These are phyloP conservation scores for Andrena praecox DNA, from an alignment of 2,888 invertebrate species.

Conservation along the genomic window DNA sequence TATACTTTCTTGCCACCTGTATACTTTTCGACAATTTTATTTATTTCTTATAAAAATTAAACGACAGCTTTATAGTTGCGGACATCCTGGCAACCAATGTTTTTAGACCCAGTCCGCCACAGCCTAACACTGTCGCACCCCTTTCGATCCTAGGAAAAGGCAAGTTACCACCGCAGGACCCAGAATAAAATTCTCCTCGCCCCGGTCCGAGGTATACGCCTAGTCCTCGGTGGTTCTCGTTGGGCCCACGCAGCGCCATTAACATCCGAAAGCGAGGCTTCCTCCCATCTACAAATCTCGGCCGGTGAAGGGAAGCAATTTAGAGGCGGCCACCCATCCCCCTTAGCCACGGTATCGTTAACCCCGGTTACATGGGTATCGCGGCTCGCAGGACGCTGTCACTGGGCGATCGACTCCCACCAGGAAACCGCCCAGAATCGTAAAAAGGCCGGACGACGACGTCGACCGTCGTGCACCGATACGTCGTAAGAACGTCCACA, in stretches of 20 bases:
- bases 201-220: slow-evolving; percentile 4
- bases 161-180: slow-evolving; percentile 8
- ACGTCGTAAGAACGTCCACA: slow-evolving; percentile 52
- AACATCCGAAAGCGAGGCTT: slow-evolving; percentile 47
- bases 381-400: slow-evolving; percentile 1
- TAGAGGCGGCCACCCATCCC: slow-evolving; percentile 35
- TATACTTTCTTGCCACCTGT: too few relatives aligned
- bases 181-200: slow-evolving; percentile 43
- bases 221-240: slow-evolving; percentile 20
- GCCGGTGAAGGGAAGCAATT: slow-evolving; percentile 46
- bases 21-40: too few relatives aligned
- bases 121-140: neutral
- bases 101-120: too few relatives aligned
- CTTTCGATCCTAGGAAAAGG: neutral
- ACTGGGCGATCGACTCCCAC: slow-evolving; percentile 43
- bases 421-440: slow-evolving; percentile 43
- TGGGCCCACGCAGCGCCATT: slow-evolving; percentile 54
- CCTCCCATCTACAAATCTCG: slow-evolving; percentile 50
- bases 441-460: slow-evolving; percentile 46
- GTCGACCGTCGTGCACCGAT: slow-evolving; percentile 42
- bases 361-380: slow-evolving; percentile 29
- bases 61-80: too few relatives aligned
- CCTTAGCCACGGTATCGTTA: slow-evolving; percentile 42
- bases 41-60: too few relatives aligned
- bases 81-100: too few relatives aligned